phyloP scores from a whole-genome alignment of 2,113 vertebrate genomes.

The Paradisaea rubra region DNA sequence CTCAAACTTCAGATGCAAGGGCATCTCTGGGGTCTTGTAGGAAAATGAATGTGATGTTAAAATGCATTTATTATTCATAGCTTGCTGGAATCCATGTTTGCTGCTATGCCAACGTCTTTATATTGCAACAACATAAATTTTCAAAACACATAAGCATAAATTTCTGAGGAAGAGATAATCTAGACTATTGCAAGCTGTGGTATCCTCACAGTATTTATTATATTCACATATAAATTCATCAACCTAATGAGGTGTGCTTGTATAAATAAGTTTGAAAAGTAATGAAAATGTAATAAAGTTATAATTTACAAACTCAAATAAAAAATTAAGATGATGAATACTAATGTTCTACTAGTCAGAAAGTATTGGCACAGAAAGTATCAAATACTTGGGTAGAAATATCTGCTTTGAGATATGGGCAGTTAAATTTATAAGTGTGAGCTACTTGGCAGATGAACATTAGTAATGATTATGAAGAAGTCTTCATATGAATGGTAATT shows the following conservation, averaged over 20 bases:
- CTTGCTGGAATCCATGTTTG: background rate
- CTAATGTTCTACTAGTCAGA: background rate
- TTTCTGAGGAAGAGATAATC: background rate
- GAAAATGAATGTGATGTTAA: conserved; percentile 76
- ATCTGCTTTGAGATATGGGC: background rate
- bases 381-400: background rate
- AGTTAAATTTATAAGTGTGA: background rate
- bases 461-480: background rate
- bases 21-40: conserved; percentile 74
- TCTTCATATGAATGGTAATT: background rate
- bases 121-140: background rate
- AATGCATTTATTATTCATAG: conserved; percentile 28
- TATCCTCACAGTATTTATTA: conserved; percentile 21
- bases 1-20: conserved; percentile 73
- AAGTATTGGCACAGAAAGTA: background rate
- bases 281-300: background rate
- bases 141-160: background rate
- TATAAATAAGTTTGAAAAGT: conserved; percentile 38
- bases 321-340: background rate
- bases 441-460: background rate
- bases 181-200: background rate
- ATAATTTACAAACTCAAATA: background rate
- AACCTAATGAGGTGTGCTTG: background rate
- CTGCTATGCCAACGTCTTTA: background rate
- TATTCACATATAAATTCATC: background rate